Evolutionary conservation across 2,888 invertebrate species (phyloP), one percentile per base, ranked within the genome.

Genomic region (Drosophila paranaensis): DNA sequence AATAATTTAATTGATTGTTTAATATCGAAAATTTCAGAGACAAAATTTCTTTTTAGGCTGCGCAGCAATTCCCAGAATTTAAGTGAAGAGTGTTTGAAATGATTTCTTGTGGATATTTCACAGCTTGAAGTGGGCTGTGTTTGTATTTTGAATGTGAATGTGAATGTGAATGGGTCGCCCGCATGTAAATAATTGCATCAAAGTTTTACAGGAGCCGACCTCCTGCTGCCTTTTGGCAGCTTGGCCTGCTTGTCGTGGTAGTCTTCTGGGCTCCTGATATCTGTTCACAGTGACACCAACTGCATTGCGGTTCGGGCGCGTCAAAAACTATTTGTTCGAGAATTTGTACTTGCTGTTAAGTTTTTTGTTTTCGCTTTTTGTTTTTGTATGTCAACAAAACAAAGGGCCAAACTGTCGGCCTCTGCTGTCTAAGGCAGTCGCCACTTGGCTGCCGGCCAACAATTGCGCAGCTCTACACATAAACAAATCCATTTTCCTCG

Each of bases 291-390:
- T 88, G 83, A 85, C 85, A 85, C 54, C 71, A 72, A 82, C 88
- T 88, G 88, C 83, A 88, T 71, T 84, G 88, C 88, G 88, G 83
- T 71, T 63, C 51, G 71, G 56, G 67, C 66, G 82, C 85, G 73
- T 84, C 80, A 84, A 82, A 85, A 84, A 85, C 71, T 85, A 82
- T 88, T 85, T 75, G 74, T 61, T 77, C 55, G 79, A 58, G 73
- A 71, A 79, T 69, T 81, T 79, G 70, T 84, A 60, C 53, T 73
- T 76, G 60, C 53, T 73, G 53, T 75, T 55, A 51, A 55, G 62
- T 65, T 54, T 57, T 42, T n/a, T 40, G 13, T 39, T 25, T 30
- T 48, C 20, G 25, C 11, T 2, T 35, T 58, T 9, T 57, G 39
- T 37, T 63, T 66, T 50, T 61, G 60, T 74, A 43, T 65, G 69